These are phyloP conservation scores for Thumatha senex DNA, from an alignment of 2,888 invertebrate species.

Conservation along the genomic window DNA sequence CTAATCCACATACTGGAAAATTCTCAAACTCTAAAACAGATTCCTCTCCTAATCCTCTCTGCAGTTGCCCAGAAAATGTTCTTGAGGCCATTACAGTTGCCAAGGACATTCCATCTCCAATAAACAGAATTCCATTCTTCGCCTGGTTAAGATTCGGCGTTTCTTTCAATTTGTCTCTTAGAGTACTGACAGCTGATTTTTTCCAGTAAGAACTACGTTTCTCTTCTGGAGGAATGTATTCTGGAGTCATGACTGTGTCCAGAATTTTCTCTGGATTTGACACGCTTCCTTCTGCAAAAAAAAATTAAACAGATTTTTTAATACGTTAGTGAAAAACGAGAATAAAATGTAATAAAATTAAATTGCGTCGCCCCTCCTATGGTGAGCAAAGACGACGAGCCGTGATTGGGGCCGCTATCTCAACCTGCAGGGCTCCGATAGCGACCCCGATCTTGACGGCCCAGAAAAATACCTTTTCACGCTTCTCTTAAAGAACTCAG, in stretches of 20 bases:
- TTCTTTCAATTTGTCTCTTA: slow-evolving; percentile 56
- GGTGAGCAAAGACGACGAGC: no score
- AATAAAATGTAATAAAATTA: no score
- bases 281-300: slow-evolving; percentile 53
- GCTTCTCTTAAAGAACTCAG: no score
- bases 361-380: no score
- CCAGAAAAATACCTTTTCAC: no score
- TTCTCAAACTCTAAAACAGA: slow-evolving; percentile 85
- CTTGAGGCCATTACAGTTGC: slow-evolving; percentile 89
- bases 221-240: slow-evolving; percentile 65
- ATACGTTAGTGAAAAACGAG: no score
- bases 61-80: slow-evolving; percentile 86
- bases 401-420: no score
- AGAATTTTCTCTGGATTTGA: slow-evolving; percentile 65
- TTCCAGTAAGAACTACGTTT: slow-evolving; percentile 71
- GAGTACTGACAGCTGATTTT: slow-evolving; percentile 54
- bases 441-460: no score
- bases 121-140: slow-evolving; percentile 83
- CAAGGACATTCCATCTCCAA: slow-evolving; percentile 92
- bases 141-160: slow-evolving; percentile 74
- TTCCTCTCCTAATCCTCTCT: slow-evolving; percentile 84
- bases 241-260: slow-evolving; percentile 66
- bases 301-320: no score
- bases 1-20: slow-evolving; percentile 86
- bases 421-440: no score